Evolutionary conservation across 2,888 invertebrate genomes (phyloP).

Genomic region (Stenoptilia bipunctidactyla): DNA sequence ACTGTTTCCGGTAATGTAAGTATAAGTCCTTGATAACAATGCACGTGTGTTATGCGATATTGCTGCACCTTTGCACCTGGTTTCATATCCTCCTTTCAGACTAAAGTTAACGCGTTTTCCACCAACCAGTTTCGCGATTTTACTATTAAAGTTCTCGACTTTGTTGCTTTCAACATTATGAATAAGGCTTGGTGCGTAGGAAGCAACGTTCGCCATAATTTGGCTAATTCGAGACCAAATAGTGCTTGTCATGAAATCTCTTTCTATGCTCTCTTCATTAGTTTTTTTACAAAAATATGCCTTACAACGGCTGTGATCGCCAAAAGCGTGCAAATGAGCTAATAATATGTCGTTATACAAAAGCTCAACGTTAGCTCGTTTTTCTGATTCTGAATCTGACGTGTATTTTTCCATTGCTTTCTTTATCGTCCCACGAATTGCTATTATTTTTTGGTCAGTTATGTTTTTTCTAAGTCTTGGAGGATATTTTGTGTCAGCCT

Average conservation of each 20-base stretch:
- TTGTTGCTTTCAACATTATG: neutral
- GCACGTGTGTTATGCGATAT: neutral
- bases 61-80: constrained; percentile 1
- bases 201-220: neutral
- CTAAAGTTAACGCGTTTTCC: constrained; percentile 7
- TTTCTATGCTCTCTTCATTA: neutral
- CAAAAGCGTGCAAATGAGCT: too few species aligned
- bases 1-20: neutral
- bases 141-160: constrained; percentile 10
- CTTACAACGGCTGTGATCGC: too few species aligned
- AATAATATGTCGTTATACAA: neutral
- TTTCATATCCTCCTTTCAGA: constrained; percentile 1
- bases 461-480: constrained; percentile 3
- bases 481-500: constrained; percentile 7
- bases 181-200: neutral
- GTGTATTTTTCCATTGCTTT: constrained; percentile 3
- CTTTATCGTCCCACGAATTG: neutral
- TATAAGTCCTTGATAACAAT: constrained; percentile 1
- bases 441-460: constrained; percentile 2
- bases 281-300: neutral
- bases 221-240: neutral
- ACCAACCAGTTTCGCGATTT: constrained; percentile 12
- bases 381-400: constrained; percentile 5
- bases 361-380: neutral
- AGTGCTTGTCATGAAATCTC: neutral